Conservation (phyloP, 2,113 vertebrate genomes). For the Falcunculus frontatus region DNA sequence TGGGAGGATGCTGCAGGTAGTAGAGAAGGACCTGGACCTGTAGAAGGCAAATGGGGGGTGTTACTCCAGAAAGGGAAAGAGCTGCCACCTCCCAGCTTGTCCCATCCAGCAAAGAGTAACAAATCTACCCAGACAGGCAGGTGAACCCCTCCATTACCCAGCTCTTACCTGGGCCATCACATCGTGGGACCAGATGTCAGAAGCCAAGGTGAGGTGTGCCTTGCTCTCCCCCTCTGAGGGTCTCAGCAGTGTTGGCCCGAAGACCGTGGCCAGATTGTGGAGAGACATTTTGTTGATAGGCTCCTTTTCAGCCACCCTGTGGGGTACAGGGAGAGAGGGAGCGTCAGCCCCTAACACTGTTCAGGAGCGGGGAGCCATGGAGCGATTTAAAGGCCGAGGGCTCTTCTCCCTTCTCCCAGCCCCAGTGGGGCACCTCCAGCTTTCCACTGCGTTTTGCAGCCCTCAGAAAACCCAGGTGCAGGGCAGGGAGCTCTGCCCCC, state of each 20-base stretch:
- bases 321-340: neutral
- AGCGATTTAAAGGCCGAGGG: too few relatives aligned
- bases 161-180: conserved; percentile 94
- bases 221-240: conserved; percentile 93
- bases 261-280: conserved; percentile 96
- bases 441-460: neutral
- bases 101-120: neutral
- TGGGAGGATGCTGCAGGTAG: conserved; percentile 95
- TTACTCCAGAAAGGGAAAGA: neutral
- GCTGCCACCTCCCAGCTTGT: neutral
- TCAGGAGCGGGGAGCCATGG: rapidly evolving
- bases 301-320: conserved; percentile 96
- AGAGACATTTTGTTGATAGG: conserved; percentile 99
- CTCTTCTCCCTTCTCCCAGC: neutral
- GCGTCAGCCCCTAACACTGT: rapidly evolving
- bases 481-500: conserved; percentile 50
- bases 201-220: conserved; percentile 87
- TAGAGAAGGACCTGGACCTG: conserved; percentile 98
- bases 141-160: neutral
- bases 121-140: neutral
- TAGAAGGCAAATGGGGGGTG: neutral
- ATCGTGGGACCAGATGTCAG: conserved; percentile 98
- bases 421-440: rapidly evolving
- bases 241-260: conserved; percentile 94
- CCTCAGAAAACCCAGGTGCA: neutral